These are phyloP conservation scores for Phrynocephalus guinanensis DNA, from an alignment of 2,797 vertebrate genomes.

Conservation along the genomic window DNA sequence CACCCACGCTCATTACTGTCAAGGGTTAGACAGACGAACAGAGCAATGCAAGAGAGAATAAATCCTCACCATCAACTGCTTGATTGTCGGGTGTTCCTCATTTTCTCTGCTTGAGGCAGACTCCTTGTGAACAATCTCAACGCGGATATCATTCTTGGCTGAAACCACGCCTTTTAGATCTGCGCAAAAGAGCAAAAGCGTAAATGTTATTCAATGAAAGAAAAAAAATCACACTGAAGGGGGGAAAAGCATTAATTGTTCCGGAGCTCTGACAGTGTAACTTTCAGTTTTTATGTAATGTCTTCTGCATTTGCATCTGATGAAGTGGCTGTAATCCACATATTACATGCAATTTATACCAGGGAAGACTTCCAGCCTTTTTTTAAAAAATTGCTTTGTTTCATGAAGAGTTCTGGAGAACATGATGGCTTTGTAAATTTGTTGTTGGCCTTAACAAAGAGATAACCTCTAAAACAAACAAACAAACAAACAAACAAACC, in stretches of 20 bases:
- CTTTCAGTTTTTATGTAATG: background rate
- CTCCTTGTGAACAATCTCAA: constrained; percentile 98
- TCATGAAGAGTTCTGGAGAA: too few species aligned
- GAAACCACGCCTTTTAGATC: constrained; percentile 97
- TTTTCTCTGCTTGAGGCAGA: constrained; percentile 89
- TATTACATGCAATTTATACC: too few species aligned
- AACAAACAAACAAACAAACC: too few species aligned
- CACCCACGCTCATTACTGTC: constrained; percentile 9
- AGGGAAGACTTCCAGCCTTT: too few species aligned
- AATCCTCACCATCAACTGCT: constrained; percentile 95
- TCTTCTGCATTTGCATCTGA: too few species aligned
- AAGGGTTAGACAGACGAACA: background rate
- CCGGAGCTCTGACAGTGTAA: background rate
- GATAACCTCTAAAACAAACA: too few species aligned
- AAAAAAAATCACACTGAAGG: background rate
- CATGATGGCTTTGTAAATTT: too few species aligned
- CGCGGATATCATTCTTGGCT: constrained; percentile 96
- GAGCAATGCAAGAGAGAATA: background rate
- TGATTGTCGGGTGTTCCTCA: constrained; percentile 93
- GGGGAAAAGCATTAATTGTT: too few species aligned
- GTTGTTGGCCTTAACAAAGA: too few species aligned
- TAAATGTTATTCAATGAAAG: background rate
- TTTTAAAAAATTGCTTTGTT: too few species aligned
- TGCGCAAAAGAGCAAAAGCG: constrained; percentile 56
- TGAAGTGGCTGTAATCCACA: too few species aligned